Evolutionary conservation across 2,797 vertebrate genomes (phyloP), one percentile per base, ranked within the genome.

Genomic region (Malacoraja senta): DNA sequence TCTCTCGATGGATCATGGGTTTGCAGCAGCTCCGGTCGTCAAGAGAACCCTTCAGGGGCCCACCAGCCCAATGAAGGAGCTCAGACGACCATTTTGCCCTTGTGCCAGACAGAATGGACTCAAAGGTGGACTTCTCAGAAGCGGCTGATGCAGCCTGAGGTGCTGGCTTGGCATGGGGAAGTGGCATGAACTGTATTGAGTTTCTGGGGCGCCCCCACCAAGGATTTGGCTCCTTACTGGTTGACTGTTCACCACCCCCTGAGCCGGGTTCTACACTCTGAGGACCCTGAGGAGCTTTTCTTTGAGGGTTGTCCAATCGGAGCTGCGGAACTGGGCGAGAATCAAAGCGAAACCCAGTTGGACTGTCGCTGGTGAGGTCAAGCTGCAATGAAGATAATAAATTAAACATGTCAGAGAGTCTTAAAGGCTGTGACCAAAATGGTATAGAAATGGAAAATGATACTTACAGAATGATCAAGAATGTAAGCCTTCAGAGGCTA

Each of bases 41-140:
- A 1, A 76, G 90, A 71, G 90, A 92, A 53, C 38, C 90, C 90
- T 92, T 76, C 71, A 53, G 68, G 35, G 90, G 72, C 71, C 68
- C 38, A 76, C 90, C 90, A 12, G 90, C 72, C 90, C 90, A 92
- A 26, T n/a, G 90, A 76, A 91, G 90, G 35, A 92, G 90, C 0
- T 92, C 90, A 76, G 90, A 74, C 26, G 90, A 91, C 68, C 90
- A 91, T 91, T 91, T 91, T 91, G 68, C 38, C 90, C 68, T 91
- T 71, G 90, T 38, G 68, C 68, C 68, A 35, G 68, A 91, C 90
- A 91, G 19, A 12, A 91, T 91, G 26, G 90, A 44, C 68, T 91
- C 71, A 91, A 53, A 91, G 1, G 90, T 91, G 71, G 90, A 91
- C 90, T 91, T 74, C 38, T 91, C 90, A 26, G 68, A 38, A 91